Percentiles rank a stretch among this genome's conserved stretches.
Evolutionary conservation across 2,888 invertebrate genomes (phyloP).

Genomic region (Lasioglossum zephyrum): DNA sequence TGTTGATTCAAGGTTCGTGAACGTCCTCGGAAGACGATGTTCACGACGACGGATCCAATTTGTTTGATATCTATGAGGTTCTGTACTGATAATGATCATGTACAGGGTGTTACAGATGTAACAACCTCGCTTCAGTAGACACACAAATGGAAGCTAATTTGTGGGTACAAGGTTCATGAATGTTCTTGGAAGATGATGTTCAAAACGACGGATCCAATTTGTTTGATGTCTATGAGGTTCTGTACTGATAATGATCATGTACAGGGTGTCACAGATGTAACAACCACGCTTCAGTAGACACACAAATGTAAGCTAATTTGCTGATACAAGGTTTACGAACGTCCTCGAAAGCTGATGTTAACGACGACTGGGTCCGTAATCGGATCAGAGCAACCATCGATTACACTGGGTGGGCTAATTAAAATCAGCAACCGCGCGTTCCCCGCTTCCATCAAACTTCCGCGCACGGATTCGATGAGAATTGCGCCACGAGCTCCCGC

Average conservation of each 20-base stretch:
- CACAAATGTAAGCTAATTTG: background rate
- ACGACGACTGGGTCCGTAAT: background rate
- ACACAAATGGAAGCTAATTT: background rate
- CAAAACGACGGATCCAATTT: background rate
- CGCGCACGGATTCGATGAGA: background rate
- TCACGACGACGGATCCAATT: background rate
- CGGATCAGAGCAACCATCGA: background rate
- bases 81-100: too few relatives aligned
- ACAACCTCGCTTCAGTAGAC: background rate
- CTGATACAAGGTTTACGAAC: background rate
- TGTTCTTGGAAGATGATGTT: background rate
- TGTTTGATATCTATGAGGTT: background rate
- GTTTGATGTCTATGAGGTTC: background rate
- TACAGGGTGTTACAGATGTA: background rate
- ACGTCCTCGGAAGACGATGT: background rate
- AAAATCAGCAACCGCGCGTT: background rate
- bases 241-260: too few relatives aligned
- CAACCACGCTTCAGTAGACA: rapidly evolving
- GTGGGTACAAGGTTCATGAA: background rate
- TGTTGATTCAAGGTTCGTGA: background rate
- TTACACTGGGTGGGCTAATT: background rate
- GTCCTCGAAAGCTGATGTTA: background rate
- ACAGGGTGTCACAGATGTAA: background rate
- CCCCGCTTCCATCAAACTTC: background rate
- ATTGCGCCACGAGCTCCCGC: background rate